Conservation (phyloP, 2,888 invertebrate genomes). For the Drosophila suboccidentalis region DNA sequence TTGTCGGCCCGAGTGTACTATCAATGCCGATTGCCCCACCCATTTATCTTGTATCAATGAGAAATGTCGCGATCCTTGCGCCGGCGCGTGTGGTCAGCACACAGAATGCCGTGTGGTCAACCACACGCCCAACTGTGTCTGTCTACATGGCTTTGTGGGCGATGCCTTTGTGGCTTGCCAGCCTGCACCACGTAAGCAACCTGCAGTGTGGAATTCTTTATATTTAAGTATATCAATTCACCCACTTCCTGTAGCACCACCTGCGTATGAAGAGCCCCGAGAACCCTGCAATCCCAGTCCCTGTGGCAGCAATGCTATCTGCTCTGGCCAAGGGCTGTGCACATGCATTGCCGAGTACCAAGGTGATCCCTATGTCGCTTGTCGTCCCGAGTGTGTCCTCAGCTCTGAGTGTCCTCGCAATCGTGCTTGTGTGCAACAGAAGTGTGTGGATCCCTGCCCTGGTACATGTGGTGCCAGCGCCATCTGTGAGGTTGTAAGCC, state of each 20-base stretch:
- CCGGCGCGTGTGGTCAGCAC: constrained; percentile 90
- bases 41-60: constrained; percentile 92
- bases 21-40: constrained; percentile 91
- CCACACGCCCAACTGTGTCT: constrained; percentile 91
- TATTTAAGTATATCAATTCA: background rate
- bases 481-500: constrained; percentile 90
- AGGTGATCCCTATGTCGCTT: constrained; percentile 90
- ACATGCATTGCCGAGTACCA: constrained; percentile 89
- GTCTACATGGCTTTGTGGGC: constrained; percentile 90
- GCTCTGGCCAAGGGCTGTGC: constrained; percentile 88
- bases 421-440: constrained; percentile 89
- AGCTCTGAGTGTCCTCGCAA: constrained; percentile 89
- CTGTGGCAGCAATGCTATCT: constrained; percentile 92
- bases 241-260: constrained; percentile 55
- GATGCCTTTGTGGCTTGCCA: constrained; percentile 89
- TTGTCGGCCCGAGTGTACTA: constrained; percentile 90
- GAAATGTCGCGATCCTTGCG: constrained; percentile 93
- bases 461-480: constrained; percentile 90
- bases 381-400: constrained; percentile 90
- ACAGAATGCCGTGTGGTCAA: constrained; percentile 89
- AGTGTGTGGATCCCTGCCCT: constrained; percentile 90
- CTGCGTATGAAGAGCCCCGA: constrained; percentile 80
- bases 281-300: constrained; percentile 90
- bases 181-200: constrained; percentile 70
- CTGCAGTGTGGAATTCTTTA: background rate